A percentile compares a stretch with the other conserved stretches of the same genome.
Conservation (phyloP, 2,888 invertebrate species). For the Hymenopus coronatus region DNA sequence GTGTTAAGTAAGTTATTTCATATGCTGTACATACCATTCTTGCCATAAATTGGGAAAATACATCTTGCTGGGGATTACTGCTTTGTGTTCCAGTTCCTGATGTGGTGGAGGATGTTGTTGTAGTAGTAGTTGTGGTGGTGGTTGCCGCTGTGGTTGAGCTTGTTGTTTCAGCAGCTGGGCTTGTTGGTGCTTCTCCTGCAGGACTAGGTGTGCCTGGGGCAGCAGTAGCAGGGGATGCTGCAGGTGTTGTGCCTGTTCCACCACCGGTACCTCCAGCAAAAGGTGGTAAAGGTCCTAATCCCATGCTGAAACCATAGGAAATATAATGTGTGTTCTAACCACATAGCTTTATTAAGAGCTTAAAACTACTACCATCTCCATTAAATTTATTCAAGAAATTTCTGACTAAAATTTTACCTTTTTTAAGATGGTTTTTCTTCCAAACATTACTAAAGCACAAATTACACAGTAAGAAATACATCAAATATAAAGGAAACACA, state of each 20-base stretch:
- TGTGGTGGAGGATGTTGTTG: conserved; percentile 40
- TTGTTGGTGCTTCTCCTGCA: conserved; percentile 42
- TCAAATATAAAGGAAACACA: no score
- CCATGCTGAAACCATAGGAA: conserved; percentile 37
- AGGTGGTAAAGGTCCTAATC: conserved; percentile 39
- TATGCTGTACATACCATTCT: conserved; percentile 69
- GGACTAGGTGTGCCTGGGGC: conserved; percentile 42
- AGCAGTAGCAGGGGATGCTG: conserved; percentile 44
- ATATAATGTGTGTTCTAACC: background rate
- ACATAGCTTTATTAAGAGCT: no score
- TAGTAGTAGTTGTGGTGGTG: conserved; percentile 37
- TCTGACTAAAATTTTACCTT: no score
- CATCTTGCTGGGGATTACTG: conserved; percentile 39
- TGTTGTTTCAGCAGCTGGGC: conserved; percentile 39
- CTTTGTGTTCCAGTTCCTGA: conserved; percentile 38
- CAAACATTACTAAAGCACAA: no score
- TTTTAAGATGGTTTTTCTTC: no score
- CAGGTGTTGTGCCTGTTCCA: conserved; percentile 39
- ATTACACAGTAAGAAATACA: no score
- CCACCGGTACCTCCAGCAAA: conserved; percentile 37
- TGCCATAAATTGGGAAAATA: conserved; percentile 68
- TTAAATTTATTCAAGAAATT: no score
- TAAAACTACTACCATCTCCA: no score
- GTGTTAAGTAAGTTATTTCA: background rate
- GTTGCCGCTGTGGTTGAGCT: conserved; percentile 40